Base-by-base conservation (phyloP, 2,113 vertebrate genomes). In the Antigone vipio region DNA sequence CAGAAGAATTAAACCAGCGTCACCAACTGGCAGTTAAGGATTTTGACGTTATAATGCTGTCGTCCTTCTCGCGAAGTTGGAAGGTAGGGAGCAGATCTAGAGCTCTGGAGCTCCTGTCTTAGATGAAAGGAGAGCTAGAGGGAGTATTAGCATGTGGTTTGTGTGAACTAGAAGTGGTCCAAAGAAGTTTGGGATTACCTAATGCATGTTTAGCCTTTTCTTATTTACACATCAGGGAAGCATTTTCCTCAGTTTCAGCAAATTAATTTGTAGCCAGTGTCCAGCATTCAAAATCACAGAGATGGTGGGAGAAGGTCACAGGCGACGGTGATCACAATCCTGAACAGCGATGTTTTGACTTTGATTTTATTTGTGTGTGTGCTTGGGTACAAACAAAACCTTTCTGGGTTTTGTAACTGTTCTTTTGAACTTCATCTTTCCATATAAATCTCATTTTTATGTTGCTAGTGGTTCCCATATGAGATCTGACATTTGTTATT, bases 371-470 rank as follows among this genome's bases (percentile, higher is more conserved):
- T 95, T 94, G 85, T 81, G 18, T 80, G 21, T 59, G 68, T 59
- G 18, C 86, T 71, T 84, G 79, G 75, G 91, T 96, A 93, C 86
- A 95, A 93, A 95, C 94, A 95, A 84, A 95, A 92, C 58, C 69
- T 97, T 95, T 72, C 91, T 96, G 91, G 50, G 45, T 83, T 96
- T 95, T 92, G 80, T 85, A 95, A 88, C 89, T 85, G 66, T 92
- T 96, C 94, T 91, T 95, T 95, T 96, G 96, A 96, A 96, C 89
- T 95, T 91, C 77, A 44, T 93, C 85, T 95, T 95, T 96, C 80
- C 81, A n/a, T 94, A 92, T 95, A 97, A 97, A 97, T 96, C 94
- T 95, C 64, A 79, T 84, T 97, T 96, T 94, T 92, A 85, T 92
- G 91, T 92, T 89, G 77, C 91, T 96, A 93, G 83, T 72, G 56